Base-by-base conservation (phyloP, 2,888 invertebrate genomes). In the Agonopterix alstromeriana region DNA sequence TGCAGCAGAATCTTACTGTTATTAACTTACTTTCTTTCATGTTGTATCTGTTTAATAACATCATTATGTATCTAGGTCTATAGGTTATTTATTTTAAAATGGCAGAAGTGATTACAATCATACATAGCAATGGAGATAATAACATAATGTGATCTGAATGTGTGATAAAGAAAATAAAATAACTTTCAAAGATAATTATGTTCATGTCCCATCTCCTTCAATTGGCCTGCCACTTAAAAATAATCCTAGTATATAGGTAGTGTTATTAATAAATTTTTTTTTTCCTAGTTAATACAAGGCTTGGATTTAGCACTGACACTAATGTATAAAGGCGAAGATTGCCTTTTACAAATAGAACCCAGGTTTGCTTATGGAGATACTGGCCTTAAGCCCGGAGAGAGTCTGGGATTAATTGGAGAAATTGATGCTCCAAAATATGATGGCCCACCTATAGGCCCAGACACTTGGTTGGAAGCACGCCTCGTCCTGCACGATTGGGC, bases 311-410 rank as follows among this genome's bases (percentile, higher is more conserved):
- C 94, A 11, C 77, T 97, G 56, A 93, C 95, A 17, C 82, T 98
- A 60, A 97, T 98, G 97, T 92, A 94, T 70, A 88, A 92, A 63
- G 94, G 93, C 0, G 98, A 98, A 86, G 88, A 90, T 59, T 93
- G 95, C 50, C 89, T 93, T 57, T 77, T 98, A 44, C 90, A 91
- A 70, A 87, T 97, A 47, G 92, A 93, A 53, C 90, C 96, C 2
- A 90, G 97, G 59, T 95, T 97, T 82, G 97, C 93, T 2, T 98
- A 94, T 72, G 97, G 97, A 0, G 87, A 91, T 1, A 71, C 90
- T 45, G 98, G 98, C 0, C 79, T 92, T 38, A 72, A 94, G 43
- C 56, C 80, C 0, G 86, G 84, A 0, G 87, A 87, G 50, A 82
- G 79, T 45, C 58, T 85, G 17, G 87, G 87, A 1, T 54, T 76